phyloP scores from a whole-genome alignment of 2,113 vertebrate species.

The Pogona vitticeps region DNA sequence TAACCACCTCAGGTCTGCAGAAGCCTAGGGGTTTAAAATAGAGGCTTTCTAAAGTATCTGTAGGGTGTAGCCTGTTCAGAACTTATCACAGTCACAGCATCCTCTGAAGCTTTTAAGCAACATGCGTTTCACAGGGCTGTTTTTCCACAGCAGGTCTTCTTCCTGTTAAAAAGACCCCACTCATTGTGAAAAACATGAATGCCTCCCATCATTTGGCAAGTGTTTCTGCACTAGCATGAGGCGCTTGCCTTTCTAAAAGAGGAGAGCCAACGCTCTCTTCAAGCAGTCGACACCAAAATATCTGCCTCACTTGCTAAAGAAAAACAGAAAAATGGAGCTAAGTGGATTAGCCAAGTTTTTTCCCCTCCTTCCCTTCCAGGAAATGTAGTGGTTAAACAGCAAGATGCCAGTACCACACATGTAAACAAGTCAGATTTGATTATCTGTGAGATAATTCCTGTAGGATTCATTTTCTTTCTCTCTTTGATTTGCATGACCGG shows the following conservation, averaged over 20 bases:
- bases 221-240: slow-evolving; percentile 32
- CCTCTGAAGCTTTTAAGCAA: slow-evolving; percentile 4
- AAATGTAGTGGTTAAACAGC: slow-evolving; percentile 65
- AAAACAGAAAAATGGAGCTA: slow-evolving; percentile 60
- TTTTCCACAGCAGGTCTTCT: neutral
- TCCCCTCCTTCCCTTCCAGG: neutral
- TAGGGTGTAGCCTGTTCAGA: slow-evolving; percentile 12
- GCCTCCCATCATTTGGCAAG: slow-evolving; percentile 47
- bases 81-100: neutral
- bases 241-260: slow-evolving; percentile 59
- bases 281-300: slow-evolving; percentile 60
- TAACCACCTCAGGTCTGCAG: slow-evolving; percentile 22
- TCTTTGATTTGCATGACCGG: slow-evolving; percentile 18
- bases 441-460: slow-evolving; percentile 67
- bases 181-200: slow-evolving; percentile 31
- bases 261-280: slow-evolving; percentile 62
- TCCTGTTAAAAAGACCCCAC: slow-evolving; percentile 9
- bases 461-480: slow-evolving; percentile 48
- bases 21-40: slow-evolving; percentile 6
- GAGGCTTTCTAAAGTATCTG: neutral
- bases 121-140: slow-evolving; percentile 4
- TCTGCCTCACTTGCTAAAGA: slow-evolving; percentile 64
- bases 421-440: slow-evolving; percentile 73
- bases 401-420: slow-evolving; percentile 69
- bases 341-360: slow-evolving; percentile 58